Evolutionary conservation across 2,797 vertebrate species (phyloP), one percentile per base, ranked within the genome.

Genomic region (Lindbergichthys nudifrons): DNA sequence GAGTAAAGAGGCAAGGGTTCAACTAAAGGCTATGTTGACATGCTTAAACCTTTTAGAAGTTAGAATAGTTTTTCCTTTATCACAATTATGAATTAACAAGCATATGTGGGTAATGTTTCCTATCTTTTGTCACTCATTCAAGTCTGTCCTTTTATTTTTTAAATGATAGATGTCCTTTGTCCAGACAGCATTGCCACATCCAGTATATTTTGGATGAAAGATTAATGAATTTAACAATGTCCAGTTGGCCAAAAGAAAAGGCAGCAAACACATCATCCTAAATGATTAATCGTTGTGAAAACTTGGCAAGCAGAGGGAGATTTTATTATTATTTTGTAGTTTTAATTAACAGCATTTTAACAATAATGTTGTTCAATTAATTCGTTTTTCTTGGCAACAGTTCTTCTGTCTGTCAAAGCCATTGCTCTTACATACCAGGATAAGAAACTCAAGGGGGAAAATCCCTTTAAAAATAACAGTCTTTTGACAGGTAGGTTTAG

Each of bases 241-340:
- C 26, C 26, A 26, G 26, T 4, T 4, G 41, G 58, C 58, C 19
- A 60, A 16, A 15, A 43, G 4, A 32, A 41, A 53, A 41, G 14
- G 21, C 36, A 57, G 9, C 2, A 73, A 72, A 53, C 45, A 23
- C 32, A 63, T 59, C 67, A 64, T 67, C 57, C 23, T 48, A 26
- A 62, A 7, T 45, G 19, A 48, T 9, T 36, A 18, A 47, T 58
- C 13, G 57, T 0, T 16, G 3, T 47, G 30, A 53, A 60, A 42
- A 56, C n/a, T 6, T 30, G 11, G 11, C 13, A 36, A 47, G 30
- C 19, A n/a, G 36, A 39, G 26, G 50, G 12, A 42, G 2, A 14
- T 10, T 23, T 19, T 5, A 12, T 30, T 3, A 42, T 21, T 9
- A 13, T 19, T 42, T 45, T 46, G 23, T 1, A 10, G 10, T 10